Evolutionary conservation across 2,797 vertebrate species (phyloP).

Genomic region (Synanceia verrucosa): DNA sequence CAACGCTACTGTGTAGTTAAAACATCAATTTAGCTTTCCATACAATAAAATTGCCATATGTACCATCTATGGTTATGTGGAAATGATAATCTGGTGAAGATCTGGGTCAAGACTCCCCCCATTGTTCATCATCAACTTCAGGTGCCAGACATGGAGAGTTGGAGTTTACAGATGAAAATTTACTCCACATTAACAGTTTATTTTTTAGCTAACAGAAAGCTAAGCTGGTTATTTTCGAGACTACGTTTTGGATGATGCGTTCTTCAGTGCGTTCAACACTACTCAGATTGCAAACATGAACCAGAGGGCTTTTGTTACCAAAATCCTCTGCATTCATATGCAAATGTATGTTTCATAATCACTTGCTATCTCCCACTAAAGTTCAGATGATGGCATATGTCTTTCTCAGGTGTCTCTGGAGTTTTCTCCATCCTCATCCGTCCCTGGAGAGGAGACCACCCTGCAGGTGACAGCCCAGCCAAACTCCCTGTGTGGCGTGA

Average conservation of each 20-base stretch:
- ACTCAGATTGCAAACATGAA: background rate
- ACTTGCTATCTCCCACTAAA: background rate
- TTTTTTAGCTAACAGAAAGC: background rate
- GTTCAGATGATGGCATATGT: background rate
- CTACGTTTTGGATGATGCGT: background rate
- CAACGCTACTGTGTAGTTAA: background rate
- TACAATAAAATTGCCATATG: no score
- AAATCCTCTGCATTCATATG: background rate
- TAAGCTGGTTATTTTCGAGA: background rate
- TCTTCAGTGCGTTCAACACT: background rate
- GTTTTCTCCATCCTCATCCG: conserved; percentile 73
- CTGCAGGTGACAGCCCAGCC: conserved; percentile 76
- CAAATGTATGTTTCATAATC: background rate
- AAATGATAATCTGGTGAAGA: no score
- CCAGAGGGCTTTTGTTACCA: background rate
- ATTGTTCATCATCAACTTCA: no score
- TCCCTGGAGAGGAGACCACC: conserved; percentile 78
- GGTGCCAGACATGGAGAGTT: no score
- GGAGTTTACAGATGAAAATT: background rate
- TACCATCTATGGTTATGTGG: no score
- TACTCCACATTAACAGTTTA: background rate
- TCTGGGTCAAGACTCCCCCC: no score
- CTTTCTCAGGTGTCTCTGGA: conserved; percentile 80
- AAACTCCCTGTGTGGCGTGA: conserved; percentile 81
- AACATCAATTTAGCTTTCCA: no score